Conservation (phyloP, 1,140 invertebrate genomes). For the Heliconius congener region DNA sequence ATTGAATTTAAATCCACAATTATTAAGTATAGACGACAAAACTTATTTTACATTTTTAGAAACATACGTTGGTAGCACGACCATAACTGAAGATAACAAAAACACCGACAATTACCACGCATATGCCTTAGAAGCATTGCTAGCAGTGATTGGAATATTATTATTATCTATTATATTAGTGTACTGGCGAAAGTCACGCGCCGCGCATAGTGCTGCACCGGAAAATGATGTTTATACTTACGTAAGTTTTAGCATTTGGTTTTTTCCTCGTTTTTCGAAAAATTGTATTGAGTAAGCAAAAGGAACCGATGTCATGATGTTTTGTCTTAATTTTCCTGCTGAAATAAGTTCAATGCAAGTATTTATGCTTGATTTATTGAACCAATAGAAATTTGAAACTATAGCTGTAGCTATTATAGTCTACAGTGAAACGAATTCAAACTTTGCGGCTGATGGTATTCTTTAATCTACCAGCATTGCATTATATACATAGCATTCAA, state of each 20-base stretch:
- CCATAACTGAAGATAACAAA: neutral
- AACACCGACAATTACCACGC: neutral
- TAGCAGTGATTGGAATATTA: neutral
- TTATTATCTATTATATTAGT: neutral
- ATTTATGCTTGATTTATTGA: too few relatives aligned
- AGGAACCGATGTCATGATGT: too few relatives aligned
- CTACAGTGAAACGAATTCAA: too few relatives aligned
- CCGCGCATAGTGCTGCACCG: neutral
- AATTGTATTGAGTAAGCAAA: too few relatives aligned
- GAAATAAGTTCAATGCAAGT: too few relatives aligned
- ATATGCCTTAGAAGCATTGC: neutral
- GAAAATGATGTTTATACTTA: neutral
- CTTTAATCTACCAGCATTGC: too few relatives aligned
- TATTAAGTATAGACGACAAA: neutral
- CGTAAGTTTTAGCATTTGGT: neutral
- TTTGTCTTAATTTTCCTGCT: too few relatives aligned
- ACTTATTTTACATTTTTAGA: neutral
- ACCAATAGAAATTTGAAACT: too few relatives aligned
- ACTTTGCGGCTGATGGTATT: too few relatives aligned
- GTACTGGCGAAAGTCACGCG: neutral
- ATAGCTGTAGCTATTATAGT: too few relatives aligned
- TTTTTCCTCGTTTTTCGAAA: neutral
- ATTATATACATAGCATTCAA: too few relatives aligned
- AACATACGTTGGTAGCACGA: neutral
- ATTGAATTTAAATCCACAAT: too few relatives aligned